A percentile compares a stretch with the other conserved stretches of the same genome.
Conservation (phyloP, 2,888 invertebrate species). For the Bombylius major region DNA sequence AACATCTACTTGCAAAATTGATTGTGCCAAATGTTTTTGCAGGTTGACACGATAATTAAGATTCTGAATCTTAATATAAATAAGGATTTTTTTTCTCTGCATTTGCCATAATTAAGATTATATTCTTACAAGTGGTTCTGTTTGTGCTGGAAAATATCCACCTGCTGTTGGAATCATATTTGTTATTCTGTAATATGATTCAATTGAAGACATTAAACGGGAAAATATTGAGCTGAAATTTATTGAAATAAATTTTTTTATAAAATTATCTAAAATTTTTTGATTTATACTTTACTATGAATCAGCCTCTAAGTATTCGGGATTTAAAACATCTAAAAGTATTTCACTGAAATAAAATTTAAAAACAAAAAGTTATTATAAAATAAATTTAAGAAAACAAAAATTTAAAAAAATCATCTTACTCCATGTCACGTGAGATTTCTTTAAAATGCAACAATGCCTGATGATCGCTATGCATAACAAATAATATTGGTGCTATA, state of each 20-base stretch:
- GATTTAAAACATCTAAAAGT: conserved; percentile 51
- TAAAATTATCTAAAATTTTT: background rate
- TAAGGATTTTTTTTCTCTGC: too few relatives aligned
- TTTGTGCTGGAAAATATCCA: conserved; percentile 37
- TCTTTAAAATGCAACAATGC: conserved; percentile 49
- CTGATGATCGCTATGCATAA: conserved; percentile 62
- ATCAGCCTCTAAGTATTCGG: conserved; percentile 61
- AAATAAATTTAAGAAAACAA: conserved; percentile 1
- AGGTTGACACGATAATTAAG: too few relatives aligned
- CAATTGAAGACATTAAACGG: conserved; percentile 49
- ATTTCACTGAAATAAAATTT: conserved; percentile 43
- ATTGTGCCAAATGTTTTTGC: too few relatives aligned
- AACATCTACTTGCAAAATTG: too few relatives aligned
- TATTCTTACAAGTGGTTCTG: conserved; percentile 8
- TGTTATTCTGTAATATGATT: conserved; percentile 50
- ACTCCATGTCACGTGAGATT: conserved; percentile 33
- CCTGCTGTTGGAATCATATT: conserved; percentile 41
- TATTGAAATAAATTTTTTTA: conserved; percentile 8
- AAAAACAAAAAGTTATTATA: background rate
- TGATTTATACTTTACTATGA: conserved; percentile 49
- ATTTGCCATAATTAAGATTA: background rate
- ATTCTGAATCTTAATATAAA: too few relatives aligned
- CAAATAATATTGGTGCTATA: conserved; percentile 64
- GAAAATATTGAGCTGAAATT: conserved; percentile 46
- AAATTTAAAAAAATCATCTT: conserved; percentile 9